Conservation (phyloP, 2,113 vertebrate species). For the Nothocercus nigrocapillus region DNA sequence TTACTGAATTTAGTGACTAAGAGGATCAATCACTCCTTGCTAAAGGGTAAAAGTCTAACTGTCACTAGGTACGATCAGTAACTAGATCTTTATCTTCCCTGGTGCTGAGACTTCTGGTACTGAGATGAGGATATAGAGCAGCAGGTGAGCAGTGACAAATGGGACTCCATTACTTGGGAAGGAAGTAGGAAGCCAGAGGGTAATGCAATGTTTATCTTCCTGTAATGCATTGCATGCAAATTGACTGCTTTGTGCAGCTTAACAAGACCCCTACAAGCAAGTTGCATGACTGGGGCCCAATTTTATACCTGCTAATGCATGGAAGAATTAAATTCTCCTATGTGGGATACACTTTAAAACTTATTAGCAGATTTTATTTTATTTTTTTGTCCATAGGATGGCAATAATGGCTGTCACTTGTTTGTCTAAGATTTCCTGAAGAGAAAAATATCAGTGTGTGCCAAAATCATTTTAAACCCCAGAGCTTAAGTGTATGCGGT, state of each 20-base stretch:
- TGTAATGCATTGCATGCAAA: not conserved
- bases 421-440: not conserved
- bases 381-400: not conserved
- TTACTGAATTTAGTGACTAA: not conserved
- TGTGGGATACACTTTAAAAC: not conserved
- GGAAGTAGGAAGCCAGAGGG: not conserved
- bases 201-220: not conserved
- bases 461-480: not conserved
- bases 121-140: not conserved
- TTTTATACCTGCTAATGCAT: not conserved
- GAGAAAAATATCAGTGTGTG: not conserved
- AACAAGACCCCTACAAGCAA: not conserved
- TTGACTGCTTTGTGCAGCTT: not conserved
- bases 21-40: not conserved
- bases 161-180: not conserved
- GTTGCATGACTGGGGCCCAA: not conserved
- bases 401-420: not conserved
- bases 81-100: not conserved
- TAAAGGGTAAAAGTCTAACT: not conserved
- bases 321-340: not conserved
- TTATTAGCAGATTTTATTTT: not conserved
- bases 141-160: not conserved
- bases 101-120: not conserved
- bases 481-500: not conserved
- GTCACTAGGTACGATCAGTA: not conserved